phyloP scores from a whole-genome alignment of 2,797 vertebrate species.

The Urophycis tenuis region DNA sequence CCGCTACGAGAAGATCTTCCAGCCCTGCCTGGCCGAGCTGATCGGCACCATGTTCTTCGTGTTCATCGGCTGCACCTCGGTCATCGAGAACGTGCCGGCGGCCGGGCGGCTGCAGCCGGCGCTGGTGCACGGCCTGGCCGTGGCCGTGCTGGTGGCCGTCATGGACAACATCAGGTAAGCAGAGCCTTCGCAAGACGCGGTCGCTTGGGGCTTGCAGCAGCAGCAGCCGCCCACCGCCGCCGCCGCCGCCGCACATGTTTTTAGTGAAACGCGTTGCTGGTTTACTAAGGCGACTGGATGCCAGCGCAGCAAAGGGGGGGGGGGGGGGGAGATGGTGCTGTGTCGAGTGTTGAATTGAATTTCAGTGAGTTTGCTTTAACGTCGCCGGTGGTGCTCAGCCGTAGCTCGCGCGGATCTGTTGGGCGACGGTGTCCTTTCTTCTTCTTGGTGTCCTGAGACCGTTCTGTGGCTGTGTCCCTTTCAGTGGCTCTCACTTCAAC shows the following conservation, averaged over 20 bases:
- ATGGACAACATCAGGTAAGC: conserved; percentile 82
- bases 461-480: not conserved
- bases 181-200: too few species aligned
- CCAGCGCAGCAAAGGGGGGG: not conserved
- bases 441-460: not conserved
- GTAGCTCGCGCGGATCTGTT: not conserved
- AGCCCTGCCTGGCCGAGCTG: conserved; percentile 83
- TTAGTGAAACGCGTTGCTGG: not conserved
- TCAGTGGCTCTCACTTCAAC: conserved; percentile 86
- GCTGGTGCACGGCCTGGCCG: conserved; percentile 80
- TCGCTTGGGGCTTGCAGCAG: too few species aligned
- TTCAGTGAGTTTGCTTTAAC: too few species aligned
- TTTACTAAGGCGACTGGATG: too few species aligned
- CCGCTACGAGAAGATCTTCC: conserved; percentile 65
- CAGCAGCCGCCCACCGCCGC: too few species aligned
- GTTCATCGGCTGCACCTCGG: conserved; percentile 81
- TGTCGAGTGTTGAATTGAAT: too few species aligned
- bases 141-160: conserved; percentile 67
- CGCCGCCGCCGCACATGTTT: not conserved
- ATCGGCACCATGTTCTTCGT: conserved; percentile 81
- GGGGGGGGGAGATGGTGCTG: too few species aligned
- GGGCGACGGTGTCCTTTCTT: not conserved
- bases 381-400: not conserved
- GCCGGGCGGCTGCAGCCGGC: conserved; percentile 79
- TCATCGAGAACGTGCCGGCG: conserved; percentile 65